Conservation (phyloP, 2,888 invertebrate species). For the Cyclophora albipunctata region DNA sequence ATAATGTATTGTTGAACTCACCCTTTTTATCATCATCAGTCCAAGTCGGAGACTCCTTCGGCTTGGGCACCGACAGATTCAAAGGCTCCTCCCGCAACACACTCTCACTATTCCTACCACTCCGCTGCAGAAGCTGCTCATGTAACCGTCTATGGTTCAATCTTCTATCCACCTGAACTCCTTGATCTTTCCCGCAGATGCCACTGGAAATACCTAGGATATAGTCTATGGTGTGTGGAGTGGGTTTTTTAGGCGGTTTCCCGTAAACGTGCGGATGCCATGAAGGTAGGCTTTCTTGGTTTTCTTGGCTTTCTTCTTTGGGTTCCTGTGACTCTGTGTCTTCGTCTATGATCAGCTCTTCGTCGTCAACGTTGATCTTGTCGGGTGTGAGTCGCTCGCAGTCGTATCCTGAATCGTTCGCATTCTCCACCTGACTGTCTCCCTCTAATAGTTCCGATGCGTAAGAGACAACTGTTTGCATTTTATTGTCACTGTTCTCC, state of each 20-base stretch:
- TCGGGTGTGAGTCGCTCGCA: slow-evolving; percentile 41
- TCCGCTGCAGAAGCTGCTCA: slow-evolving; percentile 58
- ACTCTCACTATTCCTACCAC: slow-evolving; percentile 56
- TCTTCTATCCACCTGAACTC: slow-evolving; percentile 1
- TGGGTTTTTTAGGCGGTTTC: slow-evolving; percentile 86
- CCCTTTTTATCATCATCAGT: slow-evolving; percentile 52
- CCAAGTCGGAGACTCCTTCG: slow-evolving; percentile 53
- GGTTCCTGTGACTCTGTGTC: slow-evolving; percentile 28
- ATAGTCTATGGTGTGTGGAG: slow-evolving; percentile 91
- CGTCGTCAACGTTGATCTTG: slow-evolving; percentile 50
- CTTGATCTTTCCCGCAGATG: neutral
- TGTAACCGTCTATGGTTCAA: slow-evolving; percentile 50
- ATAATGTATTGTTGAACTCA: slow-evolving; percentile 21
- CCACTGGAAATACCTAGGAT: slow-evolving; percentile 79
- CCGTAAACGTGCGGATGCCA: slow-evolving; percentile 95
- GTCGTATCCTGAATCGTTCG: slow-evolving; percentile 36
- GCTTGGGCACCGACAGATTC: slow-evolving; percentile 76
- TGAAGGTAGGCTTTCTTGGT: slow-evolving; percentile 36
- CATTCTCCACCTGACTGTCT: slow-evolving; percentile 35
- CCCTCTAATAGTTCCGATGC: slow-evolving; percentile 41
- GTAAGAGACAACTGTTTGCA: slow-evolving; percentile 63
- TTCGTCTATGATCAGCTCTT: slow-evolving; percentile 43
- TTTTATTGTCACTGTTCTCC: slow-evolving; percentile 18
- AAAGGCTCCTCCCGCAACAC: slow-evolving; percentile 65
- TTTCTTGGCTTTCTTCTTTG: slow-evolving; percentile 36